Percentiles rank a stretch among this genome's conserved stretches.
phyloP scores from a whole-genome alignment of 2,797 vertebrate genomes.

The Lepilemur septentrionalis region DNA sequence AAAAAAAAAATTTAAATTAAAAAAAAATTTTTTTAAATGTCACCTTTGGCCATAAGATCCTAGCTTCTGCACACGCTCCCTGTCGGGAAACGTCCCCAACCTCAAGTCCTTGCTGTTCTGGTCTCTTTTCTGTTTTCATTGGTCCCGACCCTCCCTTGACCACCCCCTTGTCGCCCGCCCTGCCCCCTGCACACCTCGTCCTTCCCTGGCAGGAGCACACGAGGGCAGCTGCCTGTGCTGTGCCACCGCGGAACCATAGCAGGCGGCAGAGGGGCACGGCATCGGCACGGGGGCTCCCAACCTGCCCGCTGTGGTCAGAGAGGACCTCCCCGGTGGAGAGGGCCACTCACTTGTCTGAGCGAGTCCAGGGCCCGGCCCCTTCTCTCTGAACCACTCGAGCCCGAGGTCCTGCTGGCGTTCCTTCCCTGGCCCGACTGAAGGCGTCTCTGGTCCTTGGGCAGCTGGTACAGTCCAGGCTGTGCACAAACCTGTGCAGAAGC shows the following conservation, averaged over 20 bases:
- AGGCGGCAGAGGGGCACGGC: accelerated
- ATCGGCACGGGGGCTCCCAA: accelerated
- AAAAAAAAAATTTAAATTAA: no score
- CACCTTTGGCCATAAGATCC: no score
- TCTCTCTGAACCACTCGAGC: background rate
- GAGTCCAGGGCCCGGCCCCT: background rate
- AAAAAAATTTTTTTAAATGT: no score
- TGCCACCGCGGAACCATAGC: accelerated
- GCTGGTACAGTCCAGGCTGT: accelerated
- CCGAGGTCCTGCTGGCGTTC: accelerated
- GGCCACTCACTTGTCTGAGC: accelerated
- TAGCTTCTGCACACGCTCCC: no score
- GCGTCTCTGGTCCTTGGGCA: background rate
- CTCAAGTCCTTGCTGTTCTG: no score
- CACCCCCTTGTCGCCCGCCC: no score
- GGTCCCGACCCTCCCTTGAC: no score
- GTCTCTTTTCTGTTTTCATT: no score
- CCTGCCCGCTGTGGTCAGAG: background rate
- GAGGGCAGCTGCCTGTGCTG: accelerated
- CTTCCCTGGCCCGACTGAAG: background rate
- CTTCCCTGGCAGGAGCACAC: no score
- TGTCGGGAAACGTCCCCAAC: no score
- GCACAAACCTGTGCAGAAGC: background rate
- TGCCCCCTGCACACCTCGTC: no score
- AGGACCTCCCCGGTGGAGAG: background rate